Evolutionary conservation across 2,797 vertebrate species (phyloP), one percentile per base, ranked within the genome.

Genomic region (Cossypha caffra): DNA sequence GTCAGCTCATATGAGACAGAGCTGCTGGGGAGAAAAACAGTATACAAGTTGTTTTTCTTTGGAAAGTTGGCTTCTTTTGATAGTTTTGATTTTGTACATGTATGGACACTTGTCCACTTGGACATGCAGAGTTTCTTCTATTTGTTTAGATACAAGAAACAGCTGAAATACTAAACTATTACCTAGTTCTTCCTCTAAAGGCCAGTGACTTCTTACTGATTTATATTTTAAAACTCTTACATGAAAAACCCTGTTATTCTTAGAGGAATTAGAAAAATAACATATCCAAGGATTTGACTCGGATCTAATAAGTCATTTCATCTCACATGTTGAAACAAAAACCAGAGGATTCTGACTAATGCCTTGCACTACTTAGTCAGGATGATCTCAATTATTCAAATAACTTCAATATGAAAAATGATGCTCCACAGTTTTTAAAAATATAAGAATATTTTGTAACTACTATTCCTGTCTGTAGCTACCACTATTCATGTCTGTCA

Each of bases 341-440:
- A 50, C 21, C 50, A 81, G 58, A 80, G 42, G 23, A 84, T 80
- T 81, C 69, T 91, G 42, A 72, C 42, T 84, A 73, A 38, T 61
- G 55, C n/a, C 11, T 69, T 58, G 42, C 16, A 40, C 5, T 16
- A 33, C 21, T 28, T 77, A 59, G 15, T 76, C 24, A 6, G 68
- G 31, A 24, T 48, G 9, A 23, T 63, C 29, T 91, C 33, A 66
- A 13, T 62, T 84, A 76, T 63, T 89, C 40, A 88, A 83, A 43
- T 67, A 92, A 69, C 24, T 81, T 7, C 29, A 43, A 21, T 71
- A 10, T 74, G 28, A 67, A 87, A 88, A 92, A 61, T 24, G 1
- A 33, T 40, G 26, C 4, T 43, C 4, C 43, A 9, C 13, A 3
- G 55, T 55, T 72, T 37, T 12, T 0, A 0, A 7, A 57, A 64